Conservation (phyloP, 1,140 invertebrate genomes). For the Drosophila equinoxialis region DNA sequence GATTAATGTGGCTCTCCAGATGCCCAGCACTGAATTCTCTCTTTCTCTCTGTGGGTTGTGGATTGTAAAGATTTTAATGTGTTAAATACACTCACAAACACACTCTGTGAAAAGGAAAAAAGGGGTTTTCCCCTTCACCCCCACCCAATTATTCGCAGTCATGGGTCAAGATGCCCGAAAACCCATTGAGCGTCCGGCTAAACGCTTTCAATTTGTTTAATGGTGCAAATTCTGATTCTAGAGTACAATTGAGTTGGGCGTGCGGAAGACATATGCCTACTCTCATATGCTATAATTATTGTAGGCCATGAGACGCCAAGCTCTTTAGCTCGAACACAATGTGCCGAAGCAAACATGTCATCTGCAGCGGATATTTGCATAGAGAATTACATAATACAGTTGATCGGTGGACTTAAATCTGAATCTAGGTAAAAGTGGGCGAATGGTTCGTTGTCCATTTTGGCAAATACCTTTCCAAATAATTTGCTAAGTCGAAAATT, state of each 20-base stretch:
- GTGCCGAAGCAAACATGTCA: constrained; percentile 61
- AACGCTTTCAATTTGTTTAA: constrained; percentile 80
- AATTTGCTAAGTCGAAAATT: constrained; percentile 22
- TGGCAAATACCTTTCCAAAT: constrained; percentile 23
- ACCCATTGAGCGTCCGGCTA: constrained; percentile 56
- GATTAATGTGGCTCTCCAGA: constrained; percentile 70
- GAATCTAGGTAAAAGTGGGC: not conserved
- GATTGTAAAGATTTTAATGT: constrained; percentile 53
- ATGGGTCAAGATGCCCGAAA: constrained; percentile 64
- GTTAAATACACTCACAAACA: constrained; percentile 60
- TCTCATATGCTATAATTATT: constrained; percentile 6
- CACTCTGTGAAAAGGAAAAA: constrained; percentile 24
- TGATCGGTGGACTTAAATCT: not conserved
- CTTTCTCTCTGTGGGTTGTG: constrained; percentile 10
- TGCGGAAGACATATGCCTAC: constrained; percentile 61
- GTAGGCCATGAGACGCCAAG: constrained; percentile 6
- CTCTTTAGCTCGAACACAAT: constrained; percentile 51
- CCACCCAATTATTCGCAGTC: not conserved
- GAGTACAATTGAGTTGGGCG: constrained; percentile 63
- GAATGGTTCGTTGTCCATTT: constrained; percentile 15
- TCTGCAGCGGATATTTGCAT: constrained; percentile 67
- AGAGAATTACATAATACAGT: constrained; percentile 1
- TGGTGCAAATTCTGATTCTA: constrained; percentile 53
- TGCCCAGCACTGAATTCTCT: constrained; percentile 36
- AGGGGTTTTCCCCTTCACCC: constrained; percentile 32